Evolutionary conservation across 2,888 invertebrate species (phyloP).

Genomic region (Pyrochroa serraticornis): DNA sequence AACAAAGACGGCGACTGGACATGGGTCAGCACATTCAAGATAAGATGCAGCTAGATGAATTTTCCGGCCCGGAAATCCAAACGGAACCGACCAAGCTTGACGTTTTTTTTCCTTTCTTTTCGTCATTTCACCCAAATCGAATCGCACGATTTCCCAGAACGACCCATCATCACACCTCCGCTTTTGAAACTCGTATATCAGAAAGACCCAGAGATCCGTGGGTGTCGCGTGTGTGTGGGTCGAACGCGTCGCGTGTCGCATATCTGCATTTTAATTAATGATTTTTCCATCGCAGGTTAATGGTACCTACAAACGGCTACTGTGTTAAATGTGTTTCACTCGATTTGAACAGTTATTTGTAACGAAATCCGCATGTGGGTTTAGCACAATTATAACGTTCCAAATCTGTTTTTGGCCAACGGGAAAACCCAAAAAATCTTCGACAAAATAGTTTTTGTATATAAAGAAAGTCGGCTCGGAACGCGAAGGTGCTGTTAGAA

Average conservation of each 20-base stretch:
- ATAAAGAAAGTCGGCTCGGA: constrained; percentile 30
- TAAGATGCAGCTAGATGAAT: too few species aligned
- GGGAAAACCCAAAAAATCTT: too few species aligned
- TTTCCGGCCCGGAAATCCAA: not conserved
- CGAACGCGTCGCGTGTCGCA: constrained; percentile 24
- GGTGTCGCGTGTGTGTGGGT: constrained; percentile 5
- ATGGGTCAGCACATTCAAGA: constrained; percentile 13
- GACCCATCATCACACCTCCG: not conserved
- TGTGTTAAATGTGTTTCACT: constrained; percentile 1
- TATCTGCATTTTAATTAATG: constrained; percentile 14
- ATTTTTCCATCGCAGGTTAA: constrained; percentile 18
- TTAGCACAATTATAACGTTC: constrained; percentile 24
- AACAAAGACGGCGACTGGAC: constrained; percentile 11
- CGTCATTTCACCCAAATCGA: not conserved
- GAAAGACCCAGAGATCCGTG: not conserved
- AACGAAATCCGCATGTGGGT: not conserved
- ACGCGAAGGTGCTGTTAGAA: constrained; percentile 29
- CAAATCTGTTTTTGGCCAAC: constrained; percentile 13
- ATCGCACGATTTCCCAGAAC: not conserved
- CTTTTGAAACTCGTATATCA: not conserved
- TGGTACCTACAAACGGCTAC: constrained; percentile 8
- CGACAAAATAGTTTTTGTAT: too few species aligned
- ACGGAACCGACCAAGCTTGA: not conserved
- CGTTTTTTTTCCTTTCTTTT: not conserved
- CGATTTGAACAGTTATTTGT: not conserved